Base-by-base conservation (phyloP, 1,140 invertebrate genomes). In the Bombus waltoni region DNA sequence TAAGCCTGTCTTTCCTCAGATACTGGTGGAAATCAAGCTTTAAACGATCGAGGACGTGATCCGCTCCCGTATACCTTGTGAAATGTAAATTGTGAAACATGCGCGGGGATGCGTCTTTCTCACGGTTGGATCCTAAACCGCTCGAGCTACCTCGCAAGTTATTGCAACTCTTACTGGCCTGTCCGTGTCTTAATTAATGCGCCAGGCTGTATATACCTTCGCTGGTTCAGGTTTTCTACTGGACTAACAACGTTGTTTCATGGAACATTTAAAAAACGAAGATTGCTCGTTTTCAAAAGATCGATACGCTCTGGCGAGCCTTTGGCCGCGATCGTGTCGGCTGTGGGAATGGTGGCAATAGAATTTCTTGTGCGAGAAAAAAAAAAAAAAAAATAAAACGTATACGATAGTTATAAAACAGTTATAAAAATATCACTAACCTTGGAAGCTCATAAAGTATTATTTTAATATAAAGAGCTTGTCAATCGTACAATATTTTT, bases 101-200 rank as follows among this genome's bases (percentile, higher is more conserved):
- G 42, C n/a, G 28, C 22, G 28, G 10, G 40, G 81, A 75, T 73
- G 86, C 53, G 59, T 38, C 53, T 85, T 85, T 89, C 86, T 84
- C 87, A 89, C 77, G 81, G 72, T 66, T 42, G 38, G 47, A 28
- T 79, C 42, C 44, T 44, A 73, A 38, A 57, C 53, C 13, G 28
- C 53, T 44, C 9, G 15, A 75, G 32, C 32, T 75, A 32, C 22
- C 15, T 62, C 6, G 10, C n/a, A 40, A 73, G 53, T 65, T 75
- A 65, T 75, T 25, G 53, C 81, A 15, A 47, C 44, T 18, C 22
- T 42, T 22, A 28, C 28, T 40, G 8, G 47, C 15, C 57, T 80
- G 66, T 57, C 35, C 66, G 66, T 47, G 68, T 81, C 70, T 81
- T 73, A 81, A 81, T 81, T 81, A 81, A 62, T 70, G 35, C 32